Evolutionary conservation across 2,113 vertebrate genomes (phyloP), one percentile per base, ranked within the genome.

Genomic region (Myodes glareolus): DNA sequence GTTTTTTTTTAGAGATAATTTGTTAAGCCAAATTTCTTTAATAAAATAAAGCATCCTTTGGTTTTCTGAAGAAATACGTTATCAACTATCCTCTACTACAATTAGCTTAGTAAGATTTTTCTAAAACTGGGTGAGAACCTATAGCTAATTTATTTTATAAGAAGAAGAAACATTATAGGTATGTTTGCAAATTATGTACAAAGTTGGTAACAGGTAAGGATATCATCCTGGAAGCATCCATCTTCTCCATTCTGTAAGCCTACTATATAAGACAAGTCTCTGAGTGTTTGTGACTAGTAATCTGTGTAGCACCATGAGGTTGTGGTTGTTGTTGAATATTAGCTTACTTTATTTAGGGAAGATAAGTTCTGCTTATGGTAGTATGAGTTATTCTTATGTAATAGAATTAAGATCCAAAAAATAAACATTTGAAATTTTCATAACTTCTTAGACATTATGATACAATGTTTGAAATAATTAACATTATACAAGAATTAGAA

Each of bases 1-100:
- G 33, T 12, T n/a, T 76, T 75, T 75, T 10, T 47, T 73, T 70
- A 88, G n/a, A 61, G 19, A 42, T 36, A 58, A 5, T 50, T 25
- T 94, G 42, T 76, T 42, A 96, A 88, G 39, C 47, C 3, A 61
- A 45, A 21, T 91, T 52, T 58, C 50, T 84, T 89, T 70, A 1
- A n/a, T 77, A 42, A 68, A 31, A 50, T 61, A 10, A 82, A 82
- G 55, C n/a, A 61, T 12, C 45, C 6, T 36, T 82, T 4, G 13
- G 4, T 88, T 12, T 68, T 55, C 7, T 50, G 4, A 19, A 75
- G 25, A 52, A 67, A 55, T 13, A 68, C 4, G 47, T 45, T 55
- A 33, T n/a, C 12, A 50, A 16, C 2, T 6, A 61, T 76, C 21
- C 47, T 67, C 55, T 94, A 84, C 14, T 14, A 1, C 7, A 92